phyloP scores from a whole-genome alignment of 2,113 vertebrate species.

The Lota lota region DNA sequence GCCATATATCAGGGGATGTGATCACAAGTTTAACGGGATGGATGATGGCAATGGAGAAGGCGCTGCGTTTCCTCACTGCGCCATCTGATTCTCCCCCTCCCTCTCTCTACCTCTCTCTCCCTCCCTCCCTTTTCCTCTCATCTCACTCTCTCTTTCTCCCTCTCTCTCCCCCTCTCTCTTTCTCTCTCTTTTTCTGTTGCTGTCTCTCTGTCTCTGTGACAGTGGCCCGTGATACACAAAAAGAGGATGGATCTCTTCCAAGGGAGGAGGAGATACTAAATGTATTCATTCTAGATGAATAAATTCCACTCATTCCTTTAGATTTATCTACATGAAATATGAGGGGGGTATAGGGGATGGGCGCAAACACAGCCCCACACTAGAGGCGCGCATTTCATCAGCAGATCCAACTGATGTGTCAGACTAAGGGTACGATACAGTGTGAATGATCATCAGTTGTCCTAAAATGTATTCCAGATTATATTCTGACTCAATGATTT shows the following conservation, averaged over 20 bases:
- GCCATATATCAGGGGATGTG: conserved; percentile 7
- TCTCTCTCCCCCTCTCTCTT: too few species aligned
- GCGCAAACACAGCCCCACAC: conserved; percentile 1
- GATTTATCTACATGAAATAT: conserved; percentile 31
- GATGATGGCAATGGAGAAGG: too few species aligned
- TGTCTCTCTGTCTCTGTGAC: too few species aligned
- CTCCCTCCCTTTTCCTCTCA: too few species aligned
- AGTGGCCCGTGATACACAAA: not conserved
- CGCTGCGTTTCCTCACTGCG: not conserved
- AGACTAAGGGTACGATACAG: conserved; percentile 5
- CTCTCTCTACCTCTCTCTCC: too few species aligned
- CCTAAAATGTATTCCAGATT: conserved; percentile 22
- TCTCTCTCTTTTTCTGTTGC: too few species aligned
- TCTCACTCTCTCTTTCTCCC: too few species aligned
- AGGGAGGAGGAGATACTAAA: not conserved
- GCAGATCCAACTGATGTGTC: conserved; percentile 26
- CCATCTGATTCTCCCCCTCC: too few species aligned
- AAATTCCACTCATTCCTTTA: conserved; percentile 13
- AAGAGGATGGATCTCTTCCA: not conserved
- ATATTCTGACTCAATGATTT: conserved; percentile 44
- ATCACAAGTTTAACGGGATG: conserved; percentile 6
- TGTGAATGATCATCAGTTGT: conserved; percentile 43
- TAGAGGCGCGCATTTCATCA: conserved; percentile 16
- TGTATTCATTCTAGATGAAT: conserved; percentile 5
- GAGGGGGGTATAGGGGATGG: conserved; percentile 18